Percentiles rank a stretch among this genome's conserved stretches.
Conservation (phyloP, 2,797 vertebrate species). For the Chaunax sp. region DNA sequence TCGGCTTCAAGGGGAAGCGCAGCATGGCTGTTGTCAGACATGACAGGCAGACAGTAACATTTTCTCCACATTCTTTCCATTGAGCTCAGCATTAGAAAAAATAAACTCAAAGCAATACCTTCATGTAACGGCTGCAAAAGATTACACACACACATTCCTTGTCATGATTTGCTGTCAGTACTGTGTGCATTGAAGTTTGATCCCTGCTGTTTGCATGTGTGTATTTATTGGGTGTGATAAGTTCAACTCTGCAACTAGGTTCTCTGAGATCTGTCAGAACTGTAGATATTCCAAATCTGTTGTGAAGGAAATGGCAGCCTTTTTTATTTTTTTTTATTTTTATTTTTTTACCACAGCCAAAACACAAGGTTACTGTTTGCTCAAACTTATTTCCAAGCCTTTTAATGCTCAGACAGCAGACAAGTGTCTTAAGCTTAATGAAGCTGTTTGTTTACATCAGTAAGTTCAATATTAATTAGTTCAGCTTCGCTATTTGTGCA, state of each 20-base stretch:
- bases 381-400: conserved; percentile 4
- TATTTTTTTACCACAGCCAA: not conserved
- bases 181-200: not conserved
- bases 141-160: not conserved
- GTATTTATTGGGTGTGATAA: not conserved
- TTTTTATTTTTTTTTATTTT: too few species aligned
- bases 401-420: conserved; percentile 6
- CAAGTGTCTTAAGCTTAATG: not conserved
- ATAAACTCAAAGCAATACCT: conserved; percentile 5
- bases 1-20: not conserved
- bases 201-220: conserved; percentile 1
- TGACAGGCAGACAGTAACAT: not conserved
- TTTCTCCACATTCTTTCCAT: not conserved
- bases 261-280: not conserved
- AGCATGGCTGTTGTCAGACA: not conserved
- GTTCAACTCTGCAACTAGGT: not conserved
- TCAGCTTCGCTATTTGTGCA: conserved; percentile 30
- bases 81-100: not conserved
- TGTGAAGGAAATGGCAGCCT: not conserved
- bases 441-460: conserved; percentile 24
- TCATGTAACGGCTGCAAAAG: not conserved
- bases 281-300: not conserved
- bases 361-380: not conserved
- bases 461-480: conserved; percentile 22
- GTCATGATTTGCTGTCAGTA: not conserved